Evolutionary conservation across 2,113 vertebrate genomes (phyloP), one percentile per base, ranked within the genome.

Genomic region (Nerophis lumbriciformis): DNA sequence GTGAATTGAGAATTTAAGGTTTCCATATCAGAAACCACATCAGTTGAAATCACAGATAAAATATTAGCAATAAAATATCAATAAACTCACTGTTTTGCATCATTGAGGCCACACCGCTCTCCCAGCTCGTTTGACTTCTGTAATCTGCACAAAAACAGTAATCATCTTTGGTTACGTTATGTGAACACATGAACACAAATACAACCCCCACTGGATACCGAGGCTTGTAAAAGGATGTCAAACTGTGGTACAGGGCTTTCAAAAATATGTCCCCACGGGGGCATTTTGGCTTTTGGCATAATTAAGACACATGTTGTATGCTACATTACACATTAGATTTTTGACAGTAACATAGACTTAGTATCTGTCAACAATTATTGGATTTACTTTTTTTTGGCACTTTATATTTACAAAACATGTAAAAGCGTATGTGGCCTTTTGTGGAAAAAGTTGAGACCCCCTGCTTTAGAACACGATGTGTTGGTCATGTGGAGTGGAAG

Each of bases 81-180:
- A 53, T 0, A 16, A 63, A 90, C 89, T 90, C 85, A 91, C 90
- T 90, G 88, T 96, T 98, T 91, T 97, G 95, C 95, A 97, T 98
- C 86, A 87, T 95, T 89, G 87, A 92, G 79, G 90, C 87, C 79
- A 93, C 92, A 55, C 85, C 91, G 16, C 83, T 90, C 85, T 98
- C 94, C 95, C 95, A 93, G 92, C 91, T 92, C 78, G 91, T 80
- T 87, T 90, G 91, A 85, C 88, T 93, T 84, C 85, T 87, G 91
- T 91, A 88, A 86, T 96, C 95, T 98, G 91, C 74, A 73, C 73
- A 84, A 85, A 92, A 68, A 91, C 87, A 90, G 80, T 48, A 87
- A 78, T 28, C 38, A 45, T 60, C 51, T 68, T 37, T 55, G 11
- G 68, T 14, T 53, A 2, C 12, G 6, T 47, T 38, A 3, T 5